These are phyloP conservation scores for Nesoenas mayeri DNA, from an alignment of 2,113 vertebrate species.

Conservation along the genomic window DNA sequence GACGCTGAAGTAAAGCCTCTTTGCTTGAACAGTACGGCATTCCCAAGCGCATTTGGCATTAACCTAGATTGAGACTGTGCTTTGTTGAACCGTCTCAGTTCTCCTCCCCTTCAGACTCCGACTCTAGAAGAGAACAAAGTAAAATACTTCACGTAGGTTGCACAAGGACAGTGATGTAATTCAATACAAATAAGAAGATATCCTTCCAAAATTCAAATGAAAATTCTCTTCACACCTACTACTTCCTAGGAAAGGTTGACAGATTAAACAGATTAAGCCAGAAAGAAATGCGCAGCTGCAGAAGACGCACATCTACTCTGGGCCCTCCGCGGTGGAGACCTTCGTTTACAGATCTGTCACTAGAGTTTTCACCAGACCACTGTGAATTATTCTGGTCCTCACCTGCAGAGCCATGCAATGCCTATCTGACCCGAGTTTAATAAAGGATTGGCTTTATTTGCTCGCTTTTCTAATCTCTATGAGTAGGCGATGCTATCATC, in stretches of 20 bases:
- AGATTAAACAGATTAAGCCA: not conserved
- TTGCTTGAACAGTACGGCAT: conserved; percentile 64
- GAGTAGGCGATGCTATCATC: not conserved
- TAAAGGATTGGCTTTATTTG: not conserved
- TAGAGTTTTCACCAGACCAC: not conserved
- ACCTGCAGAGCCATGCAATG: not conserved
- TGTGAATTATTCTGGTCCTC: not conserved
- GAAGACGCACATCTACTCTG: not conserved
- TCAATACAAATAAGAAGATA: not conserved
- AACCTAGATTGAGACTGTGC: conserved; percentile 59
- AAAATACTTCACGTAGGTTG: not conserved
- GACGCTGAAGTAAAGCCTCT: conserved; percentile 75
- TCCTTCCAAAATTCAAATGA: not conserved
- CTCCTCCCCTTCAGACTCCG: conserved; percentile 89
- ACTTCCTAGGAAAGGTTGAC: not conserved
- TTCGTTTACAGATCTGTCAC: not conserved
- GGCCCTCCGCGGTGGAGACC: not conserved
- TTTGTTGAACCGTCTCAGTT: conserved; percentile 69
- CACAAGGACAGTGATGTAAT: not conserved
- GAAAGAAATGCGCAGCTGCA: not conserved
- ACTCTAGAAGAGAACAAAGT: conserved; percentile 77
- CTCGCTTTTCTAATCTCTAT: not conserved
- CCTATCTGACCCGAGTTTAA: not conserved
- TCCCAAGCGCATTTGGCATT: conserved; percentile 57
- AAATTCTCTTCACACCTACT: not conserved